Conservation (phyloP, 2,113 vertebrate species). For the Pipra filicauda region DNA sequence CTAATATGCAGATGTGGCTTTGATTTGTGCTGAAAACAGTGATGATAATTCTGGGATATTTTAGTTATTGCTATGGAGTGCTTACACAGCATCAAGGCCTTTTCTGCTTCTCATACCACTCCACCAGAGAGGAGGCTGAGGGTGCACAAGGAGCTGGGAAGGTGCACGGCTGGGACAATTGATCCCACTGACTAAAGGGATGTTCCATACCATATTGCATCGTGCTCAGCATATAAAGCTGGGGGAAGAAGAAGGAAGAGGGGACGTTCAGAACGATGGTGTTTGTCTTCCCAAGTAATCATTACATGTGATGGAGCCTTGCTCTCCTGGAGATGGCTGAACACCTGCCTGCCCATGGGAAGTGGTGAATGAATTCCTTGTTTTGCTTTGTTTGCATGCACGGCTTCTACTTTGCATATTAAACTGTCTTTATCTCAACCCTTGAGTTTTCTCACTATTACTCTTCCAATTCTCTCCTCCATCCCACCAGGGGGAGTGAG, state of each 20-base stretch:
- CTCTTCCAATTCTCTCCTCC: neutral
- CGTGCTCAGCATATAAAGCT: neutral
- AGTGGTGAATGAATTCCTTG: neutral
- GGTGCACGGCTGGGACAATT: neutral
- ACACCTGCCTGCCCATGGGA: neutral
- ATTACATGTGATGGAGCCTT: neutral
- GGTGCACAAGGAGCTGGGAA: neutral
- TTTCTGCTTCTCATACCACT: neutral
- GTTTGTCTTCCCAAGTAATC: neutral
- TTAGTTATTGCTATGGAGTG: neutral
- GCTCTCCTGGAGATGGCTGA: neutral
- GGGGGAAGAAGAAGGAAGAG: neutral
- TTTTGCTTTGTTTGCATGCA: neutral
- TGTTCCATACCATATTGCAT: neutral
- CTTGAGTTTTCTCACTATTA: neutral
- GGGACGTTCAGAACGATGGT: accelerated
- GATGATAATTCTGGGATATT: neutral
- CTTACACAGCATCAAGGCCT: neutral
- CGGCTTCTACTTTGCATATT: accelerated
- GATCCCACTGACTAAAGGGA: neutral
- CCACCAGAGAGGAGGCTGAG: no score
- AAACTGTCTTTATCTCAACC: neutral
- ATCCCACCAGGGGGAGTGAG: neutral
- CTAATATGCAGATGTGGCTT: neutral
- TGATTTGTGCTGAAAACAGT: neutral